Evolutionary conservation across 64 coral and sea anemone genomes (phyloP), one percentile per base, ranked within the genome.

Genomic region (Stichodactyla helianthus): DNA sequence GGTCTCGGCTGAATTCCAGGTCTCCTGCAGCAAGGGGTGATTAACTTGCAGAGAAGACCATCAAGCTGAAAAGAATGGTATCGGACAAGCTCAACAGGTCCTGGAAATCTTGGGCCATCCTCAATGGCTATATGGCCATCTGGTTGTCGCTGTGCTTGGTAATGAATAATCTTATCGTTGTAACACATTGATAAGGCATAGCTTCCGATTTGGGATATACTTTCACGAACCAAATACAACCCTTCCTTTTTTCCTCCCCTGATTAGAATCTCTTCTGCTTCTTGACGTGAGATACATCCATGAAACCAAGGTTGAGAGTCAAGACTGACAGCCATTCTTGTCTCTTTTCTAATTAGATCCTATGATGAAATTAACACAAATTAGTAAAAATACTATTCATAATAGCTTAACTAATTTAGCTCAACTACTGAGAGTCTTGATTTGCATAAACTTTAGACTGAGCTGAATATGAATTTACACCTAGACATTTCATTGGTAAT

Each of bases 161-260:
- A 96, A 80, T 96, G 94, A n/a, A 96, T 96, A 58, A 96, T 90
- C 52, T 93, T 96, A 80, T 79, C 82, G 28, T 96, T 96, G 52
- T 93, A 87, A 51, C 91, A 96, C 85, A 96, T 74, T 6, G 94
- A 96, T 50, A 96, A 88, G 31, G 94, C 94, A 82, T 93, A 96
- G 51, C 94, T 96, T 71, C 94, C 94, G 53, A 87, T 86, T 52
- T 92, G 91, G 7, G 90, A 85, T 55, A 90, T 90, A 51, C 94
- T 96, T 83, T 96, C 94, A 58, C 94, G 88, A 19, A 96, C 79
- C 23, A 96, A 65, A 83, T 65, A 96, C 8, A 87, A 85, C 5
- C 94, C 94, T 88, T 96, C 91, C 14, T 79, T 92, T 64, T 88
- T 96, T 26, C 91, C 91, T 77, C 17, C 64, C 8, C 77, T 82